A percentile compares a stretch with the other conserved stretches of the same genome.
Conservation (phyloP, 2,113 vertebrate species). For the Calidris pugnax region DNA sequence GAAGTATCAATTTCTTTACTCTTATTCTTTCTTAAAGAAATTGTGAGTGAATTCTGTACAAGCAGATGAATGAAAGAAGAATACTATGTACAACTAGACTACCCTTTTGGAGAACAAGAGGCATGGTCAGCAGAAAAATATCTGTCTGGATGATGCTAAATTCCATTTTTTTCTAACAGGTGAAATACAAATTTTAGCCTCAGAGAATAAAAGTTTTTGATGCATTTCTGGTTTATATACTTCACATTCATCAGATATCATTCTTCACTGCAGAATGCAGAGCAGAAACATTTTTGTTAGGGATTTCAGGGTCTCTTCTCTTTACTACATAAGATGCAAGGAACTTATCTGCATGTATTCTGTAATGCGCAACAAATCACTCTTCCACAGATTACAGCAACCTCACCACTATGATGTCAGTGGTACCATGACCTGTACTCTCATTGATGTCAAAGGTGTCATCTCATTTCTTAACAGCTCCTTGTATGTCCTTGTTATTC, state of each 20-base stretch:
- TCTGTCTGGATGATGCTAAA: background rate
- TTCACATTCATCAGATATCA: background rate
- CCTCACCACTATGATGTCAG: background rate
- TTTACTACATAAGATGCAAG: background rate
- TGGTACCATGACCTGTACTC: background rate
- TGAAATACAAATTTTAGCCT: background rate
- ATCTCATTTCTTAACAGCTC: background rate
- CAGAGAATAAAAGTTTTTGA: background rate
- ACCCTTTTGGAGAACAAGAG: background rate
- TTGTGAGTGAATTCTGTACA: background rate
- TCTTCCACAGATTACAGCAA: background rate
- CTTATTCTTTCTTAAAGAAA: background rate
- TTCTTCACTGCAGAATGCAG: background rate
- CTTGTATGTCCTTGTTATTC: background rate
- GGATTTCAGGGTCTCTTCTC: background rate
- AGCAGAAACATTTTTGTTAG: background rate
- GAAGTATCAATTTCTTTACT: background rate
- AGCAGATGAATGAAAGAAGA: background rate
- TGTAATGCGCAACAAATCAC: background rate
- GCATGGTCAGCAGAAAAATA: background rate
- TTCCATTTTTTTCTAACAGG: background rate
- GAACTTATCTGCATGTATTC: background rate
- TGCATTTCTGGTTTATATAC: background rate
- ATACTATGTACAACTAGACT: background rate
- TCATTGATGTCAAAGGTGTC: background rate